Conservation (phyloP, 1,140 invertebrate species). For the Drosophila nannoptera region DNA sequence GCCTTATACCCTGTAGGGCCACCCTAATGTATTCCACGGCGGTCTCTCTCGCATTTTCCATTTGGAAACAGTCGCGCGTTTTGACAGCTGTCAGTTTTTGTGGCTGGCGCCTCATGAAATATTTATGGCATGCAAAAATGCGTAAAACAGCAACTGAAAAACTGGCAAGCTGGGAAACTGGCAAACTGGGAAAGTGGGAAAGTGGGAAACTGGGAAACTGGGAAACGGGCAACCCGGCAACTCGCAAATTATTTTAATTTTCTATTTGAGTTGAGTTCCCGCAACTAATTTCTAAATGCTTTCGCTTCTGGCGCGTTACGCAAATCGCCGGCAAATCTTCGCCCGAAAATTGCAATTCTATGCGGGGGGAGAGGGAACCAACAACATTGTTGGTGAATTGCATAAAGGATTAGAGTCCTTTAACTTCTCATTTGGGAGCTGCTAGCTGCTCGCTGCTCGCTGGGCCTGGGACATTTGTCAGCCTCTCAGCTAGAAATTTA, state of each 20-base stretch:
- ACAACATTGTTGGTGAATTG: too few relatives aligned
- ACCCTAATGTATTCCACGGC: slow-evolving; percentile 52
- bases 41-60: slow-evolving; percentile 42
- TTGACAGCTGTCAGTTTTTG: slow-evolving; percentile 73
- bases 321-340: neutral
- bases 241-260: slow-evolving; percentile 58
- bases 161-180: too few relatives aligned
- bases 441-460: too few relatives aligned
- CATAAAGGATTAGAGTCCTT: too few relatives aligned
- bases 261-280: slow-evolving; percentile 9
- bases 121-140: slow-evolving; percentile 64
- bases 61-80: slow-evolving; percentile 65
- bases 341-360: neutral
- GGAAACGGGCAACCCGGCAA: too few relatives aligned
- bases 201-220: too few relatives aligned
- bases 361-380: too few relatives aligned
- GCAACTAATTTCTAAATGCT: slow-evolving; percentile 5
- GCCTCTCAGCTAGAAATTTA: slow-evolving; percentile 46
- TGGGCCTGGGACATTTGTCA: neutral
- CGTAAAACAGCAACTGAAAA: slow-evolving; percentile 29
- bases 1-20: neutral
- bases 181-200: too few relatives aligned
- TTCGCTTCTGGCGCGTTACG: slow-evolving; percentile 3
- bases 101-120: slow-evolving; percentile 68
- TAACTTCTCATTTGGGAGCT: too few relatives aligned